Conservation (phyloP, 1,140 invertebrate species). For the Copidosoma floridanum region DNA sequence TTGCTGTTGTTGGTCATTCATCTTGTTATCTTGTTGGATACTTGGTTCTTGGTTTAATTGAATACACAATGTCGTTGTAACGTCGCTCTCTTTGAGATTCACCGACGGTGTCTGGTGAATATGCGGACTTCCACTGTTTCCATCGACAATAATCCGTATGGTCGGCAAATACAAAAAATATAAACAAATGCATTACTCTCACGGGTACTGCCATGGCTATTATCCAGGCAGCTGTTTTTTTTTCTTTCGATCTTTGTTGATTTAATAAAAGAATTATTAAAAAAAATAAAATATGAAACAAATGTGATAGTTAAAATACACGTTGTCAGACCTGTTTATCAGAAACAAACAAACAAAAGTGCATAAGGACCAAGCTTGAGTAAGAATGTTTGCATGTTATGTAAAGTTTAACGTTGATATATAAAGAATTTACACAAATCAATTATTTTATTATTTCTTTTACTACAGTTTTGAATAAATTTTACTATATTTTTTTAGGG, state of each 20-base stretch:
- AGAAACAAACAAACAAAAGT: constrained; percentile 57
- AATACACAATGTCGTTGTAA: constrained; percentile 9
- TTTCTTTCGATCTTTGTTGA: no score
- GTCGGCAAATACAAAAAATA: constrained; percentile 59
- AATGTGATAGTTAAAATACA: constrained; percentile 48
- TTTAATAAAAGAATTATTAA: constrained; percentile 37
- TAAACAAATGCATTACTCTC: constrained; percentile 58
- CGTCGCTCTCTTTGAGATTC: constrained; percentile 9
- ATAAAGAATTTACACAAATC: not conserved
- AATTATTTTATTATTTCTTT: no score
- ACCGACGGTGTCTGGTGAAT: constrained; percentile 26
- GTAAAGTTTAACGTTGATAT: constrained; percentile 8
- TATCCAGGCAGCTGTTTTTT: constrained; percentile 33
- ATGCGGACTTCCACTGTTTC: constrained; percentile 45
- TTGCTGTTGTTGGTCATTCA: constrained; percentile 45
- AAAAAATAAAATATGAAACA: constrained; percentile 58
- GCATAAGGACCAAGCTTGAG: constrained; percentile 44
- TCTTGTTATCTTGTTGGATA: constrained; percentile 33
- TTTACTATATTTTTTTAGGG: no score
- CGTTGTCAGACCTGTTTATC: constrained; percentile 55
- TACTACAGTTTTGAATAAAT: no score
- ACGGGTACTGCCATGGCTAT: constrained; percentile 39
- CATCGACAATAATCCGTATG: constrained; percentile 42
- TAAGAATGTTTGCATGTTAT: constrained; percentile 22
- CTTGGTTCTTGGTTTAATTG: constrained; percentile 15